Evolutionary conservation across 1,140 invertebrate genomes (phyloP).

Genomic region (Calliopsis andreniformis): DNA sequence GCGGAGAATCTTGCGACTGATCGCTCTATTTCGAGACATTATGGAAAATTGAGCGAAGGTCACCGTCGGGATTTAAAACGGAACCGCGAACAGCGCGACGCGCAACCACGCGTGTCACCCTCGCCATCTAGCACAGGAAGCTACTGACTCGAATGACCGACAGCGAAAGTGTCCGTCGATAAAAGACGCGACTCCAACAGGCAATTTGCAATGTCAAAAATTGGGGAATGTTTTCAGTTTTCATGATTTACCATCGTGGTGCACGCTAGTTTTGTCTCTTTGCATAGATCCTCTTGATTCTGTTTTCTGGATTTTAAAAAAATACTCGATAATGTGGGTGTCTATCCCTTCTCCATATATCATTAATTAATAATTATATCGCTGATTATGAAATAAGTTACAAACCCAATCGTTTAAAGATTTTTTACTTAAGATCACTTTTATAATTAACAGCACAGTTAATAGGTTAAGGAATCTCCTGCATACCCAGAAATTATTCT

Average conservation of each 20-base stretch:
- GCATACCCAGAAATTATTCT: too few relatives aligned
- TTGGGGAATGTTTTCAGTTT: neutral
- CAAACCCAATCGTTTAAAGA: too few relatives aligned
- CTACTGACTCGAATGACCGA: neutral
- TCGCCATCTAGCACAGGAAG: conserved; percentile 27
- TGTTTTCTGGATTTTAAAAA: too few relatives aligned
- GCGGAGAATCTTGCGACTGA: neutral
- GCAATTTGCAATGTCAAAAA: neutral
- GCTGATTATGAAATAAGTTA: too few relatives aligned
- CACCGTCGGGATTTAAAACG: conserved; percentile 17
- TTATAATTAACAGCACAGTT: too few relatives aligned
- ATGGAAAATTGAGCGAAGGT: conserved; percentile 45
- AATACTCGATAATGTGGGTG: too few relatives aligned
- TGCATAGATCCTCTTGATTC: too few relatives aligned
- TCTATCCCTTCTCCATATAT: too few relatives aligned
- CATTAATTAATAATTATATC: too few relatives aligned
- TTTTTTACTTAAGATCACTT: too few relatives aligned
- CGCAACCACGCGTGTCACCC: neutral
- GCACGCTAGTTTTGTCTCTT: too few relatives aligned
- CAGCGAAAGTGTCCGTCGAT: neutral
- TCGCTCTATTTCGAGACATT: conserved; percentile 59
- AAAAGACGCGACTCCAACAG: neutral
- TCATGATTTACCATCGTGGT: neutral
- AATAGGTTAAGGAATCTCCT: too few relatives aligned
- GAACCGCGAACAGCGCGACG: neutral